These are phyloP conservation scores for Loris lydekkerianus DNA, from an alignment of 2,797 vertebrate genomes.

Conservation along the genomic window DNA sequence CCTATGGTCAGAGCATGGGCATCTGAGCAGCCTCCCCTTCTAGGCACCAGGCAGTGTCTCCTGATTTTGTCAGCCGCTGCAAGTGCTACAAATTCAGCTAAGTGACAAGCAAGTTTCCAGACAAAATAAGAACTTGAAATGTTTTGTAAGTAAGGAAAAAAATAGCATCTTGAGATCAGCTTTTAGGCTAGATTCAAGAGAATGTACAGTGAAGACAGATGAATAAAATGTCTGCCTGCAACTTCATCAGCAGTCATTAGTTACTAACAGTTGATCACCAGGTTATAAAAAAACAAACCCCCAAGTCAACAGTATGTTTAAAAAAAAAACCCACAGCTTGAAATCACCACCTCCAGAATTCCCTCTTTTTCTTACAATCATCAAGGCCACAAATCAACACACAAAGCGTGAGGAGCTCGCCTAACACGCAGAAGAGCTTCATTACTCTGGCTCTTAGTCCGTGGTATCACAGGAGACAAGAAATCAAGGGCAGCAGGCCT, in stretches of 20 bases:
- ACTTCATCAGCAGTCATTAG: background rate
- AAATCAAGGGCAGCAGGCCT: rapidly evolving
- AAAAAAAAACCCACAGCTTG: background rate
- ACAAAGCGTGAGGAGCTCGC: background rate
- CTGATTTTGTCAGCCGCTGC: background rate
- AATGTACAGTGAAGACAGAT: background rate
- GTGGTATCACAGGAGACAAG: background rate
- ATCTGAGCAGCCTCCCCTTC: background rate
- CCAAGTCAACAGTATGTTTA: background rate
- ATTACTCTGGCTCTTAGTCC: background rate
- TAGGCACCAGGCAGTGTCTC: background rate
- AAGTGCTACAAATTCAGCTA: too few species aligned
- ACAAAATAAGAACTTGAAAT: background rate
- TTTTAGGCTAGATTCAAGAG: background rate
- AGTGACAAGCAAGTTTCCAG: background rate
- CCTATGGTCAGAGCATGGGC: background rate
- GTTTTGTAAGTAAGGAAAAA: background rate
- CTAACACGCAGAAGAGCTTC: background rate
- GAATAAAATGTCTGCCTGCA: background rate
- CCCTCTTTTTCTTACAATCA: background rate
- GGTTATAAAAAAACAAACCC: background rate
- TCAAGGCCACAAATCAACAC: background rate
- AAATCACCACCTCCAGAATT: background rate
- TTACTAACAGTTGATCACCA: background rate
- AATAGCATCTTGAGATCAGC: too few species aligned